These are phyloP conservation scores for Holothuria scabra DNA, from an alignment of 53 echinoderm and acorn worm species.

Conservation along the genomic window DNA sequence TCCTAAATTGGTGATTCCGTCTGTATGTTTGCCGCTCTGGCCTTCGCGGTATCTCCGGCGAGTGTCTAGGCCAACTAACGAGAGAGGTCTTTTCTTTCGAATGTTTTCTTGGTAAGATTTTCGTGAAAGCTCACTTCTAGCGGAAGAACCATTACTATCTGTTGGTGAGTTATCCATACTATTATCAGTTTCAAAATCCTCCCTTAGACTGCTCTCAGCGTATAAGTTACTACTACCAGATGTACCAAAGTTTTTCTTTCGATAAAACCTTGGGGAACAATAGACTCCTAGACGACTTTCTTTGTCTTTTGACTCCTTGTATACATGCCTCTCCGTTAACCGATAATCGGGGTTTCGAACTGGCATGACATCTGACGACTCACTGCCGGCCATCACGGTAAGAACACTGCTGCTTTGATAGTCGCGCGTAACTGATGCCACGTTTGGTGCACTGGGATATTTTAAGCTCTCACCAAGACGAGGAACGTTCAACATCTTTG, in stretches of 20 bases:
- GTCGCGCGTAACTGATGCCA: constrained; percentile 3
- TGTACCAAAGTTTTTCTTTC: constrained; percentile 35
- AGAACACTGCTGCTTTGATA: neutral
- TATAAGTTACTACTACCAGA: neutral
- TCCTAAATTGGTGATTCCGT: constrained; percentile 35
- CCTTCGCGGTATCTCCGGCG: constrained; percentile 8
- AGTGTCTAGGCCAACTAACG: constrained; percentile 32
- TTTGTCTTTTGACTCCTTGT: constrained; percentile 4
- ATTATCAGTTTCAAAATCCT: neutral
- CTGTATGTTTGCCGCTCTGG: neutral
- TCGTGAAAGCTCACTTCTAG: constrained; percentile 30
- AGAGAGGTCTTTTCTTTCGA: constrained; percentile 40
- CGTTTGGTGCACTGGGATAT: constrained; percentile 34
- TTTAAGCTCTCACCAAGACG: neutral
- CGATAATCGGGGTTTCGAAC: constrained; percentile 14
- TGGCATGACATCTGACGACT: neutral
- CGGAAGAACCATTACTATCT: constrained; percentile 45
- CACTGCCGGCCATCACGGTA: constrained; percentile 1
- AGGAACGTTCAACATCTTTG: constrained; percentile 1
- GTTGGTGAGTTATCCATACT: constrained; percentile 36
- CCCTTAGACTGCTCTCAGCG: neutral
- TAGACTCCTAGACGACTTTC: constrained; percentile 84
- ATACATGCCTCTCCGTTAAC: constrained; percentile 10
- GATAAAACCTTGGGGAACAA: constrained; percentile 83
- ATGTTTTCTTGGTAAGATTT: constrained; percentile 30